Percentiles rank a stretch among this genome's conserved stretches.
These are phyloP conservation scores for Streptopelia turtur DNA, from an alignment of 2,797 vertebrate genomes.

Conservation along the genomic window DNA sequence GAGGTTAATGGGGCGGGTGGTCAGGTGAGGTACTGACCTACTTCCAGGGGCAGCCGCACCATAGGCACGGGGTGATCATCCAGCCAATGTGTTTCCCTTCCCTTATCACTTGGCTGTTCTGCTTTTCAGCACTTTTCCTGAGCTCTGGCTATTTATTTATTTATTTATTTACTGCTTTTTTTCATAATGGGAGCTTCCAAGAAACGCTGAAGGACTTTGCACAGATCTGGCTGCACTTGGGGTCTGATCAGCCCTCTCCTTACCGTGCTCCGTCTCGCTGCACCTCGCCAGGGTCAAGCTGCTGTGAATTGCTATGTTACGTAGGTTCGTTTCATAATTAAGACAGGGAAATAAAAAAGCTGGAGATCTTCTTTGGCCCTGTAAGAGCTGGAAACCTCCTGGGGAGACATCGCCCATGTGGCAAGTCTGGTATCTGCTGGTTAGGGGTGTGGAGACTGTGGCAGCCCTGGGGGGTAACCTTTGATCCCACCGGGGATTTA, in stretches of 20 bases:
- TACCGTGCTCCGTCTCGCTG: not conserved
- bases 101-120: constrained; percentile 3
- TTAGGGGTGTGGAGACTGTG: not conserved
- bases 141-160: constrained; percentile 47
- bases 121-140: constrained; percentile 53
- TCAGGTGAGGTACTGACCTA: constrained; percentile 64
- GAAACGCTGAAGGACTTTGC: constrained; percentile 47
- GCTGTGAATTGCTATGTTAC: not conserved
- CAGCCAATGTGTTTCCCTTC: constrained; percentile 23
- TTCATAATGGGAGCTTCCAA: constrained; percentile 28
- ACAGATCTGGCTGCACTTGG: not conserved
- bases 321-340: not conserved
- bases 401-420: not conserved
- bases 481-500: constrained; percentile 34
- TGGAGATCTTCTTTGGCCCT: not conserved
- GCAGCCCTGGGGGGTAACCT: constrained; percentile 39
- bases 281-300: not conserved
- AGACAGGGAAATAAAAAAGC: not conserved
- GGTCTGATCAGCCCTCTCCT: not conserved
- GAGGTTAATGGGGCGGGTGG: constrained; percentile 33
- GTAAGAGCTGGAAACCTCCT: not conserved
- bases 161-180: not conserved
- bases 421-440: not conserved
- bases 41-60: not conserved
- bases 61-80: not conserved